Conservation (phyloP, 2,888 invertebrate species). For the Euproctis similis region DNA sequence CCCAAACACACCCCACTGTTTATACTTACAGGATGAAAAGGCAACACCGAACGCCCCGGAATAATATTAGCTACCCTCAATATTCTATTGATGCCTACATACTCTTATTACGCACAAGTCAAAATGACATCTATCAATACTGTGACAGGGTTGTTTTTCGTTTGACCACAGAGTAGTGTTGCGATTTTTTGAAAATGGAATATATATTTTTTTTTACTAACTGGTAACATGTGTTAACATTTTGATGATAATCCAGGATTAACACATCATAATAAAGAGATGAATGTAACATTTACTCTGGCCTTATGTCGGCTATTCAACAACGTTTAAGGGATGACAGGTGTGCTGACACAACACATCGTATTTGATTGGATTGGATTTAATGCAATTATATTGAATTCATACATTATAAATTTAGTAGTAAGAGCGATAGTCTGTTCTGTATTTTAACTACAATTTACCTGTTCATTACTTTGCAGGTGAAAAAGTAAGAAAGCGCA, state of each 20-base stretch:
- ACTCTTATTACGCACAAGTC: slow-evolving; percentile 18
- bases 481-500: no score
- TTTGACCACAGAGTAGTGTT: no score
- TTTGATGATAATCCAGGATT: slow-evolving; percentile 74
- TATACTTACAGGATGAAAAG: slow-evolving; percentile 75
- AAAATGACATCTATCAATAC: slow-evolving; percentile 35
- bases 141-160: slow-evolving; percentile 31
- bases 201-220: slow-evolving; percentile 63
- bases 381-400: slow-evolving; percentile 6
- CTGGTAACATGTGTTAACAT: slow-evolving; percentile 76
- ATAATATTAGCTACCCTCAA: slow-evolving; percentile 75
- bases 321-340: slow-evolving; percentile 60
- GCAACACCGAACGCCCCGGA: slow-evolving; percentile 74
- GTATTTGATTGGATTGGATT: slow-evolving; percentile 38
- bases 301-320: slow-evolving; percentile 67
- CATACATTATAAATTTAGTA: no score
- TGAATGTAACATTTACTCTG: slow-evolving; percentile 70
- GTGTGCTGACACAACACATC: slow-evolving; percentile 60
- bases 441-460: no score
- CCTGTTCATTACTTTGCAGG: no score
- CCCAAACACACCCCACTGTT: slow-evolving; percentile 71
- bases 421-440: no score
- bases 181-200: slow-evolving; percentile 6
- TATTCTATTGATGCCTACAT: slow-evolving; percentile 61
- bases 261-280: slow-evolving; percentile 76